Base-by-base conservation (phyloP, 2,113 vertebrate genomes). In the Tonatia bakeri region DNA sequence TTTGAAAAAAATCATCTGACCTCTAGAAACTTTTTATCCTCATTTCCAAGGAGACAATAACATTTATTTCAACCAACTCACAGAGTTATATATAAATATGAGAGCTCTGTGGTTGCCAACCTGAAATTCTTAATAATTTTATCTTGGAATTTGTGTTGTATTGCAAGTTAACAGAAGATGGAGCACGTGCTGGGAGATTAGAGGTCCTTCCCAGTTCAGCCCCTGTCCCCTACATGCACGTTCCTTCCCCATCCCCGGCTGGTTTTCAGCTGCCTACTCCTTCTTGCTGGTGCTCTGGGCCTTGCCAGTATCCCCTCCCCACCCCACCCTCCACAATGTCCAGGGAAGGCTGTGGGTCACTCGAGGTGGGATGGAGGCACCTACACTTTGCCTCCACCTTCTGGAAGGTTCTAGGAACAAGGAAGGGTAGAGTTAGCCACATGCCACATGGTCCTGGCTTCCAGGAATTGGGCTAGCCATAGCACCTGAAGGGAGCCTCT, bases 21-120 rank as follows among this genome's bases (percentile, higher is more conserved):
- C 14, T 70, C 52, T 36, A 56, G 17, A 90, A 69, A 36, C 3
- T 9, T 88, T 36, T 47, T 17, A 31, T n/a, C 38, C 8, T 67
- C 3, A 52, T 69, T 40, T 91, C 14, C 38, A 87, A 93, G 3
- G 22, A 47, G 17, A 77, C 5, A 67, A n/a, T 65, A 69, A 24
- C 17, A 52, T 43, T 75, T 84, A 90, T 70, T 90, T 7, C 82
- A 61, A 40, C 26, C 24, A 76, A 28, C 36, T 96, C 43, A 73
- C 36, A 50, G 31, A 87, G 70, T 64, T 69, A 65, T 70, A 52
- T 24, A 24, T 38, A 96, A 50, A 72, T 64, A 69, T 43, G 64
- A 56, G 54, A 52, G 28, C 0, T 36, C 43, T 76, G 6, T 64
- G 17, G 11, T 19, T 79, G 28, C 24, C 5, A 22, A 5, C 2